Evolutionary conservation across 1,140 invertebrate genomes (phyloP), one percentile per base, ranked within the genome.

Genomic region (Drosophila nasuta): DNA sequence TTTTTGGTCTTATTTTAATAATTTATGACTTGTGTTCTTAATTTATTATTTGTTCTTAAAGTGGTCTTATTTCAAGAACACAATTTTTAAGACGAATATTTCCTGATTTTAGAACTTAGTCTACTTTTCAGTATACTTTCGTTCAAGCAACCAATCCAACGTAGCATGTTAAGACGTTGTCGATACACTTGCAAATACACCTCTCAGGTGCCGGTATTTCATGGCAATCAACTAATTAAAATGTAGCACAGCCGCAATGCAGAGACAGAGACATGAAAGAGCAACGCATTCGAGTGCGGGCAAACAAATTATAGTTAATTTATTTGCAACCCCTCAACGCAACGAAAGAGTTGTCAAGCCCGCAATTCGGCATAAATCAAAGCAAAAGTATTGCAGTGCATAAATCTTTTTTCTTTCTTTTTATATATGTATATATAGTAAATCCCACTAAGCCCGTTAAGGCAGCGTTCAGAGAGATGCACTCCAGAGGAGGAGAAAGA

Each of bases 141-240:
- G 3, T 25, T 25, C 0, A 25, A 25, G 20, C 20, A 25, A 25
- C 20, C 20, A 25, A 4, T 25, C 20, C 20, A 4, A 25, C 20
- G 20, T 25, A 25, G 3, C 20, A 25, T 25, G n/a, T 43, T 0
- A 41, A 41, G 7, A 41, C 8, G 28, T 6, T 54, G 2, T 8
- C 13, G 6, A 54, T 8, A 25, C 30, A 43, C 4, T n/a, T n/a
- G 2, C 11, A 15, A 35, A 64, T 48, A 66, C 48, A 17, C 64
- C 64, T 52, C 15, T 46, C 13, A 2, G 4, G 41, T 13, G 38
- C 10, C 3, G 11, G 10, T 20, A 46, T 46, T 20, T 8, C 4
- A 46, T 1, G 28, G 10, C 38, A 59, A 46, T 67, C 63, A 68
- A 43, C 57, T 68, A 68, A 74, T 74, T 68, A 49, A 54, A 62